Evolutionary conservation across 2,797 vertebrate species (phyloP).

Genomic region (Sarcoramphus papa): DNA sequence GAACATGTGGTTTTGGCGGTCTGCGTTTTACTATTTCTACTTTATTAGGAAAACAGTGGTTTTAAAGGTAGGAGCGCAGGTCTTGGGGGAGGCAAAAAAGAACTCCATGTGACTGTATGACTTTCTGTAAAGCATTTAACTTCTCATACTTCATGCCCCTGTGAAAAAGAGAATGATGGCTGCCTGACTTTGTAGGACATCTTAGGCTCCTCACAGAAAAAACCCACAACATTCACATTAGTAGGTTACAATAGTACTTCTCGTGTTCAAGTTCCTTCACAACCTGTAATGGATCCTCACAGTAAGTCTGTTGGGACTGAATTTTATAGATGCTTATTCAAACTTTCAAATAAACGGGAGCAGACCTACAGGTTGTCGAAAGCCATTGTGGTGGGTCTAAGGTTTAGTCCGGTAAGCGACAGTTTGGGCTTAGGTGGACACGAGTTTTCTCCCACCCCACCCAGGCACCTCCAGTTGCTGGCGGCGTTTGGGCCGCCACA

Average conservation of each 20-base stretch:
- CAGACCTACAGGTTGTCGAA: fast-evolving
- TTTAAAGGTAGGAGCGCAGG: not conserved
- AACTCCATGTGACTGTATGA: not conserved
- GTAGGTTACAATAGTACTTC: not conserved
- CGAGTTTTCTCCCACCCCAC: fast-evolving
- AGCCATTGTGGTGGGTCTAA: too few relatives aligned
- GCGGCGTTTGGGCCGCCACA: fast-evolving
- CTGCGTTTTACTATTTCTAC: not conserved
- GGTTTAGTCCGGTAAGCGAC: fast-evolving
- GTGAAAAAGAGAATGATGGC: not conserved
- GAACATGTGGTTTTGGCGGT: not conserved
- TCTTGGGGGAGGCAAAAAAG: not conserved
- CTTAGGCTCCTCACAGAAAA: not conserved
- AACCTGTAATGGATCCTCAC: not conserved
- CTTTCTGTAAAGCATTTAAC: not conserved
- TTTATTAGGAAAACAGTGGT: not conserved
- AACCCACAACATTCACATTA: fast-evolving
- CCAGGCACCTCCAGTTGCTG: not conserved
- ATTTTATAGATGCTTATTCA: not conserved
- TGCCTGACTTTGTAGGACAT: not conserved
- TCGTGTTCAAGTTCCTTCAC: not conserved
- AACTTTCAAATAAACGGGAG: not conserved
- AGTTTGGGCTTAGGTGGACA: fast-evolving
- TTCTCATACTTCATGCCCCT: not conserved
- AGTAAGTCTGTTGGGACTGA: fast-evolving